phyloP scores from a whole-genome alignment of 2,888 invertebrate genomes.

The Cheilosia pagana region DNA sequence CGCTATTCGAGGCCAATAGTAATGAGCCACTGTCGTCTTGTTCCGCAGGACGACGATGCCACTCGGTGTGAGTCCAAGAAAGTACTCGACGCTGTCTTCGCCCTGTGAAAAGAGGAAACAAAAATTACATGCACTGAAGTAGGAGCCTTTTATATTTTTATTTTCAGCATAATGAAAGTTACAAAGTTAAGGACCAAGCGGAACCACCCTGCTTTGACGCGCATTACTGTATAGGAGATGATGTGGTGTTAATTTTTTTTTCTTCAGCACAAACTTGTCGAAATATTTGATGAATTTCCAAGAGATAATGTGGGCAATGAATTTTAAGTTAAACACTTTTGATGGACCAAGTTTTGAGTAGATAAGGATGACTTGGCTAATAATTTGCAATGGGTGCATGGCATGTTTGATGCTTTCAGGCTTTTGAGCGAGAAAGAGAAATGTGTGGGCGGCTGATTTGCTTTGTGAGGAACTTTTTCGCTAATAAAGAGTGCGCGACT shows the following conservation, averaged over 20 bases:
- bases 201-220: slow-evolving; percentile 24
- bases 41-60: slow-evolving; percentile 97
- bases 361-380: slow-evolving; percentile 47
- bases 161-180: slow-evolving; percentile 17
- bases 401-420: background rate
- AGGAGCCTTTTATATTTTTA: slow-evolving; percentile 2
- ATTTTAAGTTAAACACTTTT: slow-evolving; percentile 54
- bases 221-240: slow-evolving; percentile 21
- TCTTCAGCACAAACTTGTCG: slow-evolving; percentile 46
- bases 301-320: slow-evolving; percentile 41
- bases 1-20: slow-evolving; percentile 98
- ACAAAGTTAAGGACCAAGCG: slow-evolving; percentile 49
- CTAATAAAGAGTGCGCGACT: background rate
- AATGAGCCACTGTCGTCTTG: slow-evolving; percentile 98
- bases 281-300: slow-evolving; percentile 29
- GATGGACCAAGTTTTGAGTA: background rate
- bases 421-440: too few species aligned
- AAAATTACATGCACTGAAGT: slow-evolving; percentile 39
- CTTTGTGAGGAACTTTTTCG: too few species aligned
- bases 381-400: background rate
- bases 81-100: slow-evolving; percentile 98
- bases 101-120: slow-evolving; percentile 86
- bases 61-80: slow-evolving; percentile 96
- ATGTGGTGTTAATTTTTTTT: slow-evolving; percentile 62
- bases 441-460: too few species aligned